Conservation (phyloP, 2,888 invertebrate species). For the Phrixothrix hirtus region DNA sequence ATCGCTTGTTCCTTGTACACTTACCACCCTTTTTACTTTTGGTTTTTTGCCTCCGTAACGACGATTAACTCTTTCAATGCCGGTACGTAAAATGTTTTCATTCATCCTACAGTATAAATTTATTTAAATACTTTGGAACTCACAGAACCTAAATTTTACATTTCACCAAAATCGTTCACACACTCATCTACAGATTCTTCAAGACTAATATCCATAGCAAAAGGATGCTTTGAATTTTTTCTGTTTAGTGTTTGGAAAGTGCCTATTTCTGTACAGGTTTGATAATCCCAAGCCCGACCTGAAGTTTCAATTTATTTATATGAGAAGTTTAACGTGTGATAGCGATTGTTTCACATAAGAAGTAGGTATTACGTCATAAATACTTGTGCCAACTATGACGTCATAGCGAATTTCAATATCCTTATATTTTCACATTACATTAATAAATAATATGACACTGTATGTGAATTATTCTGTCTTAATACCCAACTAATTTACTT, state of each 20-base stretch:
- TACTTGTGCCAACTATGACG: no score
- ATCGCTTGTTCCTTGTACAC: conserved; percentile 11
- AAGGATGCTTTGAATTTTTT: conserved; percentile 2
- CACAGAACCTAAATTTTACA: neutral
- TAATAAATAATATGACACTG: no score
- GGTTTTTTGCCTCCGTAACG: conserved; percentile 15
- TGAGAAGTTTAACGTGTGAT: no score
- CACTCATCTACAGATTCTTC: conserved; percentile 7
- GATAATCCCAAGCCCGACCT: conserved; percentile 8
- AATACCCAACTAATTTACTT: no score
- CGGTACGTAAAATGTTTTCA: conserved; percentile 4
- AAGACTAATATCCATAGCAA: neutral
- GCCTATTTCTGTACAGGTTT: conserved; percentile 7
- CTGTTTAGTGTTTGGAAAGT: conserved; percentile 8
- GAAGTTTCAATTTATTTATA: no score
- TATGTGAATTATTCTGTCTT: no score
- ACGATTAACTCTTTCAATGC: conserved; percentile 8
- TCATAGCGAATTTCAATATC: no score
- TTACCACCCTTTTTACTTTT: conserved; percentile 8
- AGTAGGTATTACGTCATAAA: no score
- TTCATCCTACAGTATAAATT: conserved; percentile 4
- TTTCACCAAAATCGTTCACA: neutral
- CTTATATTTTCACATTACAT: no score
- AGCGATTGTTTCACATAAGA: no score
- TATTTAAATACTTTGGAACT: neutral